A percentile compares a stretch with the other conserved stretches of the same genome.
phyloP scores from a whole-genome alignment of 1,140 invertebrate genomes.

The Drosophila athabasca region DNA sequence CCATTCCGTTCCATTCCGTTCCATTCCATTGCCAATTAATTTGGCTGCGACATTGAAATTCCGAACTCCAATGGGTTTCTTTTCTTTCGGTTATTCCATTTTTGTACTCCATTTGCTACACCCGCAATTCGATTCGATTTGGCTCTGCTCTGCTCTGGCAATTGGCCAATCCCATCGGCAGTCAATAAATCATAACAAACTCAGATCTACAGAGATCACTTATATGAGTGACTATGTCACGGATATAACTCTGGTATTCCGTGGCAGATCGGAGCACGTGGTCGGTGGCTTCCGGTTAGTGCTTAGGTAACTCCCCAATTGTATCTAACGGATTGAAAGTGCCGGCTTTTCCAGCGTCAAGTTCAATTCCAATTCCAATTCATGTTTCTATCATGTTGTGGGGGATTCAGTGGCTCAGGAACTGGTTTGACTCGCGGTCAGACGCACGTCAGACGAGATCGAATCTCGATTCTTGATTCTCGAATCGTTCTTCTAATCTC shows the following conservation, averaged over 20 bases:
- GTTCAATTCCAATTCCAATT: constrained; percentile 25
- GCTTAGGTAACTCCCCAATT: constrained; percentile 1
- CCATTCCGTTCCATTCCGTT: constrained; percentile 11
- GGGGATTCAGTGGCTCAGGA: constrained; percentile 27
- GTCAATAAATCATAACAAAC: constrained; percentile 55
- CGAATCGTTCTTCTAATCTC: constrained; percentile 49
- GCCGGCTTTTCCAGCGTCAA: constrained; percentile 47
- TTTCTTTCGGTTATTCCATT: constrained; percentile 22
- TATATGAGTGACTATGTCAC: constrained; percentile 20
- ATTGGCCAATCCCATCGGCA: constrained; percentile 49
- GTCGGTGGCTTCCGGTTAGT: constrained; percentile 40
- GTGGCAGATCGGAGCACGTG: constrained; percentile 11
- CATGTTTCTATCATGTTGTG: constrained; percentile 50
- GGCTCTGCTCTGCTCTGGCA: constrained; percentile 20
- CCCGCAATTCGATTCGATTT: constrained; percentile 31
- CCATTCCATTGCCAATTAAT: constrained; percentile 53
- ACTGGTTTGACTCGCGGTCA: constrained; percentile 66
- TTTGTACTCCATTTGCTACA: constrained; percentile 43
- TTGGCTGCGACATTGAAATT: constrained; percentile 66
- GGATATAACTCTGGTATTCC: constrained; percentile 8
- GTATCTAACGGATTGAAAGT: constrained; percentile 43
- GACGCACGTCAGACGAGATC: constrained; percentile 63
- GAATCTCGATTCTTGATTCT: too few species aligned
- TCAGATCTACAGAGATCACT: constrained; percentile 6
- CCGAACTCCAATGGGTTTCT: constrained; percentile 35